Evolutionary conservation across 1,140 invertebrate genomes (phyloP).

Genomic region (Acyrthosiphon pisum): DNA sequence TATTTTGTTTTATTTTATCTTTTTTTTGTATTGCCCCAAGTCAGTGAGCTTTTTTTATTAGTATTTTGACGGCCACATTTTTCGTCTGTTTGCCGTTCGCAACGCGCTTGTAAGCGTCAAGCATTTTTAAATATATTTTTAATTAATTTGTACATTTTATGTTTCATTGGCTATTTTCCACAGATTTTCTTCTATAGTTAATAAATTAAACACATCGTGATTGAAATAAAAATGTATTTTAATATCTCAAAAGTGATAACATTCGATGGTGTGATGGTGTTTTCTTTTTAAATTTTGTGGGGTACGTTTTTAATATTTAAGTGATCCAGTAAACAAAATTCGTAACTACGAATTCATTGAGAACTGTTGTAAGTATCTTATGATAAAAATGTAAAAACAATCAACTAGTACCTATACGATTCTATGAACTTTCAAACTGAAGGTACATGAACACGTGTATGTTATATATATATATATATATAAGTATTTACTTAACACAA

Average conservation of each 20-base stretch:
- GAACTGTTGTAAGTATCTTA: background rate
- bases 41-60: conserved; percentile 27
- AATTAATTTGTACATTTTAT: background rate
- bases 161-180: background rate
- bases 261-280: background rate
- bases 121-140: background rate
- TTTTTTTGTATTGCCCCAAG: conserved; percentile 8
- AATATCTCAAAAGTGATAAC: background rate
- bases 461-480: background rate
- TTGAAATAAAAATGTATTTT: background rate
- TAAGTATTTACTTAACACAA: background rate
- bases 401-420: background rate
- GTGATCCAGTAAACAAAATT: background rate
- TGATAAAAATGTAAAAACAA: background rate
- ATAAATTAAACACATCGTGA: background rate
- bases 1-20: background rate
- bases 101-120: background rate
- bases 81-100: conserved; percentile 38
- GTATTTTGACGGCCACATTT: conserved; percentile 38
- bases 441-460: background rate
- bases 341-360: background rate
- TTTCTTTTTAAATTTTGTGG: background rate
- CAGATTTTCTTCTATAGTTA: background rate
- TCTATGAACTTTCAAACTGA: background rate
- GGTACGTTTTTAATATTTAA: background rate